Base-by-base conservation (phyloP, 53 echinoderm and acorn worm species). In the Temnopleurus reevesii region DNA sequence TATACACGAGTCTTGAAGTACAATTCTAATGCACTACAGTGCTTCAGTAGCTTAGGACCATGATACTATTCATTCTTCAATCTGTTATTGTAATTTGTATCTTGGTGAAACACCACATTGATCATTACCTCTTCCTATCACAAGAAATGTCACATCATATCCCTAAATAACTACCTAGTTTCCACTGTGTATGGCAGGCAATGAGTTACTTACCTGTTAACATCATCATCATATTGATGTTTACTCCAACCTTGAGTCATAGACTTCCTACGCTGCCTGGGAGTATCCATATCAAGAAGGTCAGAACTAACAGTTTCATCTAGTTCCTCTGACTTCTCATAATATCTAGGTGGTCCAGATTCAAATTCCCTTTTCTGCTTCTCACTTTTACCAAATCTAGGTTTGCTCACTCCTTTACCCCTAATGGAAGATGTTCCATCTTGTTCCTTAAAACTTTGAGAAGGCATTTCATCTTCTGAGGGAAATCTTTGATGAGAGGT, bases 191-290 rank as follows among this genome's bases (percentile, higher is more conserved):
- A 9, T 49, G 15, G 49, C 9, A 49, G 15, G 49, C 9, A 49
- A 49, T 12, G 49, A 49, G 10, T 49, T n/a, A n/a, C 10, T 21
- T 71, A 71, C 71, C 71, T 71, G 8, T 71, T 71, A 18, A 13
- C 41, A 41, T n/a, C 41, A n/a, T 41, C 71, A 5, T 71, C 36
- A 21, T 10, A 5, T 10, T 12, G 23, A 31, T 71, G n/a, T 18
- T 41, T 71, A 21, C 43, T 71, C 38, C 38, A 41, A 41, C n/a
- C 41, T 12, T 71, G 36, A 19, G 71, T 41, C 28, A 24, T 80
- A 17, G 80, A 53, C 18, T 30, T 80, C 53, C 80, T 49, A 9
- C 93, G 92, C 89, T 92, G 8, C 87, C 93, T 9, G 9, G 9
- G 23, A 33, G 43, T 29, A 85, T 76, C 83, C 43, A 57, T 83